Conservation (phyloP, 30 jellyfish, hydroid and myxozoan genomes). For the Turritopsis rubra region DNA sequence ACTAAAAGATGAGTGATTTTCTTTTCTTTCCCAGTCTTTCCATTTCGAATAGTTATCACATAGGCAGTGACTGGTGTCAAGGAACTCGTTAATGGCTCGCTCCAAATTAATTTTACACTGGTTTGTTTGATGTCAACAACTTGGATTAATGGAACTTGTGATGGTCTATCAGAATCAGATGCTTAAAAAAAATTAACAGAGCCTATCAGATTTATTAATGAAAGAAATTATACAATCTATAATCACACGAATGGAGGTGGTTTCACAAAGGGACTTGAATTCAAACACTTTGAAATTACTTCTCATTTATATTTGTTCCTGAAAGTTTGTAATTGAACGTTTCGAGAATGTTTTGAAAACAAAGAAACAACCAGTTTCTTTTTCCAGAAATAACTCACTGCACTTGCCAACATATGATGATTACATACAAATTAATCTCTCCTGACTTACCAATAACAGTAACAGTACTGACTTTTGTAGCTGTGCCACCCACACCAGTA, state of each 20-base stretch:
- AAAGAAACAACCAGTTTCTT: too few species aligned
- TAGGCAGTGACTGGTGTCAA: constrained; percentile 33
- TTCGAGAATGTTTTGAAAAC: too few species aligned
- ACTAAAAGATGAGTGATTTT: constrained; percentile 9
- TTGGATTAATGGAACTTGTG: constrained; percentile 5
- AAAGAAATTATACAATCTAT: too few species aligned
- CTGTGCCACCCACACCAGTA: constrained; percentile 59
- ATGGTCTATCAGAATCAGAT: constrained; percentile 26
- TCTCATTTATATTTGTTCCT: too few species aligned
- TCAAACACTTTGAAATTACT: too few species aligned
- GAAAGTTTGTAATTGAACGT: too few species aligned
- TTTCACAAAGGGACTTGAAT: too few species aligned
- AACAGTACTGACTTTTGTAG: constrained; percentile 47
- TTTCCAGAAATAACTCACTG: too few species aligned
- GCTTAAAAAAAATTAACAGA: constrained; percentile 14
- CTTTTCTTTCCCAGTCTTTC: neutral
- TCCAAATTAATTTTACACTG: constrained; percentile 19
- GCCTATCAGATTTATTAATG: too few species aligned
- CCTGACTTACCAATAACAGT: constrained; percentile 51
- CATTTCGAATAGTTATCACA: constrained; percentile 11
- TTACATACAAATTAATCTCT: neutral
- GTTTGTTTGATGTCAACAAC: constrained; percentile 16
- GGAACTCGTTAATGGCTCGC: neutral
- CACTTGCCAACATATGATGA: too few species aligned
- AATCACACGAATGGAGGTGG: too few species aligned